Base-by-base conservation (phyloP, 2,888 invertebrate species). In the Pristionchus fissidentatus region DNA sequence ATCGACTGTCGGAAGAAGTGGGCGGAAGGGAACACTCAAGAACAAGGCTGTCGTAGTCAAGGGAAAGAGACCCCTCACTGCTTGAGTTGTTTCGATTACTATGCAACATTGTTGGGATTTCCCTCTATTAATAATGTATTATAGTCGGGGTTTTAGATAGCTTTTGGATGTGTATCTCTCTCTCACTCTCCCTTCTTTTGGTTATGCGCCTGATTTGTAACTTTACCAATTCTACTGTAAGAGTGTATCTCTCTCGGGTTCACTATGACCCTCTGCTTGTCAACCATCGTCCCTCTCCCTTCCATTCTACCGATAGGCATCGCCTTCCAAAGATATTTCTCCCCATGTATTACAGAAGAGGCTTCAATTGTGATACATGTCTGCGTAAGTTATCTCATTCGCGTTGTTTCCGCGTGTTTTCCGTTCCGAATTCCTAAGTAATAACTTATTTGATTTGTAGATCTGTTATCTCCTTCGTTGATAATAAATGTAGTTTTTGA, bases 1-100 rank as follows among this genome's bases (percentile, higher is more conserved):
- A 8, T 15, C 57, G 26, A 22, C 62, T 26, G 52, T 85, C 82
- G 80, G 84, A 49, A 84, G 81, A 84, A 77, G 32, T 52, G 57
- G 60, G 19, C 87, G 85, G 84, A 87, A 86, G 73, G 87, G 87
- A 43, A 78, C 84, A 38, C 80, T 88, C 46, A 84, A 84, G 73
- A 83, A 73, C 7, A 84, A 62, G 84, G 79, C 73, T 41, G 82
- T 79, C 22, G 55, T 86, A 32, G 77, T 83, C 70, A 84, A 86
- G 41, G 84, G 86, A 55, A 85, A 83, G 57, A 85, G 82, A 41
- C 83, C 82, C 5, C 57, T 75, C 19, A 60, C 83, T 60, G 83
- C 77, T 22, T 83, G 60, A 38, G 15, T 8, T 79, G 13, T 35
- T 35, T 15, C 49, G n/a, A n/a, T n/a, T n/a, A n/a, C n/a, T n/a